phyloP scores from a whole-genome alignment of 2,888 invertebrate genomes.

The Tuta absoluta region DNA sequence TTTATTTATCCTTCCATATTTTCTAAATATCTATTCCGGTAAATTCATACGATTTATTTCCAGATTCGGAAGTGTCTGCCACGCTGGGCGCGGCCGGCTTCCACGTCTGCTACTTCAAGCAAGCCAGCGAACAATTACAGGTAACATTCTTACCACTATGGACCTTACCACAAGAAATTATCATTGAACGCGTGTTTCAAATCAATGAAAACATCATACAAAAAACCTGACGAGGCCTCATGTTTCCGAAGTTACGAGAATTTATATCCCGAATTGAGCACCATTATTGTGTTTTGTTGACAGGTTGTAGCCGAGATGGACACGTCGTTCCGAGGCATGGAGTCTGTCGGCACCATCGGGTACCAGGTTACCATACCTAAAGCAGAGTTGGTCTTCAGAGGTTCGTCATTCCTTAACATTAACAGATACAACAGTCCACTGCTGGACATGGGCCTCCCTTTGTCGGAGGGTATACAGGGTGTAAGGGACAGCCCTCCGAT shows the following conservation, averaged over 20 bases:
- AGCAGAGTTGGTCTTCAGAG: constrained; percentile 96
- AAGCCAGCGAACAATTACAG: constrained; percentile 93
- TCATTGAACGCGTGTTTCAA: too few relatives aligned
- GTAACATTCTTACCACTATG: constrained; percentile 44
- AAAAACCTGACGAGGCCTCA: too few relatives aligned
- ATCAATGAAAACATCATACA: too few relatives aligned
- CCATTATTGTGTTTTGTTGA: constrained; percentile 31
- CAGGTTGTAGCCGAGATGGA: constrained; percentile 97
- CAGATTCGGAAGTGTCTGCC: constrained; percentile 85
- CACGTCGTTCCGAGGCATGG: constrained; percentile 93
- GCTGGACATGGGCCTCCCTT: too few relatives aligned
- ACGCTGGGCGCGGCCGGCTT: constrained; percentile 89
- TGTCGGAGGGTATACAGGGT: too few relatives aligned
- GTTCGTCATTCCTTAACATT: constrained; percentile 69
- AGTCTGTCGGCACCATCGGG: constrained; percentile 94
- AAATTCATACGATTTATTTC: constrained; percentile 33
- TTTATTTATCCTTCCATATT: too few relatives aligned
- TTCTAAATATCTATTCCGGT: too few relatives aligned
- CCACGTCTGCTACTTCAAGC: constrained; percentile 96
- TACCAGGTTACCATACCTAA: constrained; percentile 98
- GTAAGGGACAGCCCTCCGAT: too few relatives aligned
- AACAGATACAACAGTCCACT: too few relatives aligned
- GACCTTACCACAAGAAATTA: too few relatives aligned
- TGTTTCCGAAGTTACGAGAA: too few relatives aligned
- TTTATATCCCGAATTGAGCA: constrained; percentile 8